phyloP scores from a whole-genome alignment of 2,797 vertebrate species.

The Bucorvus abyssinicus region DNA sequence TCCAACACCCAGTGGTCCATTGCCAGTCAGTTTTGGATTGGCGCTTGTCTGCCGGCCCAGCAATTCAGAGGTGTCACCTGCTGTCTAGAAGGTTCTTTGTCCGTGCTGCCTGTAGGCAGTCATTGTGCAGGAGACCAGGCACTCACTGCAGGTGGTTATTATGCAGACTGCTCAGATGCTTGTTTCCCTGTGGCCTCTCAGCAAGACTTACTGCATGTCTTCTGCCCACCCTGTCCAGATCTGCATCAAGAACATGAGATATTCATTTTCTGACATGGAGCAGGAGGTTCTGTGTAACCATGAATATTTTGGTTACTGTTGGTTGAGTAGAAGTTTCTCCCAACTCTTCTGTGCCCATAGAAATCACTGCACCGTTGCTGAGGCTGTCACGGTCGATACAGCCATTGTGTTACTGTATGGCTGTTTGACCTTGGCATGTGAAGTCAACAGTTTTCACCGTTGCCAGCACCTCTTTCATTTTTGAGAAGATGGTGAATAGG shows the following conservation, averaged over 20 bases:
- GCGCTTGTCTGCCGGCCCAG: not conserved
- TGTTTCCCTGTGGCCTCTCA: not conserved
- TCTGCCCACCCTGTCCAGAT: not conserved
- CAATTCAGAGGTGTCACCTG: not conserved
- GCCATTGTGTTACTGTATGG: not conserved
- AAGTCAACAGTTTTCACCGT: not conserved
- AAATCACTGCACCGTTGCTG: not conserved
- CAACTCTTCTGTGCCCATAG: not conserved
- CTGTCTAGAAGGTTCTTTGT: not conserved
- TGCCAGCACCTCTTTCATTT: not conserved
- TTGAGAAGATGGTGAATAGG: not conserved
- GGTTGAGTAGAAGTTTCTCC: not conserved
- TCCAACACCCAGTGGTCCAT: not conserved
- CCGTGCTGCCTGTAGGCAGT: accelerated
- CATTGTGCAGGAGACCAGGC: not conserved
- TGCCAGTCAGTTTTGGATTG: not conserved
- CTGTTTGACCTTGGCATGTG: not conserved
- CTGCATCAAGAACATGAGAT: not conserved
- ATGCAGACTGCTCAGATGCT: not conserved
- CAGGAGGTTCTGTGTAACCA: not conserved
- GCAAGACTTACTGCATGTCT: not conserved
- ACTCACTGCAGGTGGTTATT: not conserved
- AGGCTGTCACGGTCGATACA: not conserved
- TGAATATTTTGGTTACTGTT: not conserved
- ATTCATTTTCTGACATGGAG: not conserved